Base-by-base conservation (phyloP, 2,113 vertebrate species). In the Datnioides undecimradiatus region DNA sequence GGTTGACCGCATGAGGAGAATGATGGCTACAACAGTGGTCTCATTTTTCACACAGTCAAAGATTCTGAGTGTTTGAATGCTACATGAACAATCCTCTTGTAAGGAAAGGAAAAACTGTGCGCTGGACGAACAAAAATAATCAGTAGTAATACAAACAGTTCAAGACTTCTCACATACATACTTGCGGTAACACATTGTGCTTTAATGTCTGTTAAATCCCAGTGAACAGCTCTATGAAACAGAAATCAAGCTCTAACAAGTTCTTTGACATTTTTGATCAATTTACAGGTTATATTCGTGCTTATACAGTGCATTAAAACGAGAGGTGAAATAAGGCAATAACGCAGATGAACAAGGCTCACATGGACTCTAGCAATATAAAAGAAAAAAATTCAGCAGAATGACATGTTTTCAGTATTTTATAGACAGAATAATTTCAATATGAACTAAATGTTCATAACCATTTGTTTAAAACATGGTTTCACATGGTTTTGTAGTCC, bases 11-110 rank as follows among this genome's bases (percentile, higher is more conserved):
- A 70, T n/a, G 21, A 66, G 64, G 43, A 69, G 54, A 64, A 51
- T 46, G 79, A 77, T 69, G 57, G 41, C 63, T 41, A 19, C 58
- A 45, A 34, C 16, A 43, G 36, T 17, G 41, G 68, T 69, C 41
- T 81, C 49, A 80, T 79, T 69, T 87, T 87, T 82, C 74, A 80
- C 58, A 62, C 48, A 31, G 58, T 84, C 40, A 57, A 57, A 74
- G 31, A 41, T 62, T 66, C 43, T 38, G 49, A 55, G 27, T 13
- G 0, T 41, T 82, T 76, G n/a, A 55, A 36, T 1, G 5, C 34
- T n/a, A 45, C 31, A 58, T 23, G 25, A 48, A 49, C 36, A 66
- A 49, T 55, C 13, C 23, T 60, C 19, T 49, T 66, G 17, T 29
- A 8, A 72, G 46, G 3, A 63, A 34, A 31, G 9, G 23, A 25